Conservation (phyloP, 2,888 invertebrate genomes). For the Amblyjoppa proteus region DNA sequence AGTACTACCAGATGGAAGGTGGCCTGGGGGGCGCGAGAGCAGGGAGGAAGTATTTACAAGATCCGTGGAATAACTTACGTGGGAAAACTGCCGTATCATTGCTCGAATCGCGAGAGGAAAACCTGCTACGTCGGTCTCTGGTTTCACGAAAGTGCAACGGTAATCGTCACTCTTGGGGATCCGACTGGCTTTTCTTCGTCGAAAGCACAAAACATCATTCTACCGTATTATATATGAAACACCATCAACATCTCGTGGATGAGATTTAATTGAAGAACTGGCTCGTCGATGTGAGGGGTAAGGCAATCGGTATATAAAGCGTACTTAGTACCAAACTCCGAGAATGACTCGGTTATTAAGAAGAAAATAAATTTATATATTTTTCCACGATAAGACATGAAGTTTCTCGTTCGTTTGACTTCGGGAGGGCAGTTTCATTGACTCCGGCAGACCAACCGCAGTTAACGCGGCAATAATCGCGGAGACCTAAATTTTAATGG, state of each 20-base stretch:
- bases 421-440: conserved; percentile 52
- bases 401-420: conserved; percentile 39
- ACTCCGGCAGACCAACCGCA: conserved; percentile 55
- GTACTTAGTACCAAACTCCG: not conserved
- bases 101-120: conserved; percentile 56
- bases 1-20: conserved; percentile 79
- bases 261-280: not conserved
- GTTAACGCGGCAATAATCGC: conserved; percentile 68
- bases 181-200: not conserved
- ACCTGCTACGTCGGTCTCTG: conserved; percentile 24
- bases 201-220: conserved; percentile 17
- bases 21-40: conserved; percentile 63
- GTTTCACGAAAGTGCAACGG: conserved; percentile 52
- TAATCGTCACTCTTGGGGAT: conserved; percentile 50
- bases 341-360: conserved; percentile 29
- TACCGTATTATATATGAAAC: not conserved
- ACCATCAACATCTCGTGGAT: not conserved
- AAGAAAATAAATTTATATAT: conserved; percentile 11
- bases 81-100: conserved; percentile 73
- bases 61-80: conserved; percentile 75
- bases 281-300: not conserved
- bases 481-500: conserved; percentile 66
- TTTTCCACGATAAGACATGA: conserved; percentile 34
- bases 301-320: not conserved
- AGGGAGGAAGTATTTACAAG: conserved; percentile 75